phyloP scores from a whole-genome alignment of 2,113 vertebrate genomes.

The Xenopus tropicalis region DNA sequence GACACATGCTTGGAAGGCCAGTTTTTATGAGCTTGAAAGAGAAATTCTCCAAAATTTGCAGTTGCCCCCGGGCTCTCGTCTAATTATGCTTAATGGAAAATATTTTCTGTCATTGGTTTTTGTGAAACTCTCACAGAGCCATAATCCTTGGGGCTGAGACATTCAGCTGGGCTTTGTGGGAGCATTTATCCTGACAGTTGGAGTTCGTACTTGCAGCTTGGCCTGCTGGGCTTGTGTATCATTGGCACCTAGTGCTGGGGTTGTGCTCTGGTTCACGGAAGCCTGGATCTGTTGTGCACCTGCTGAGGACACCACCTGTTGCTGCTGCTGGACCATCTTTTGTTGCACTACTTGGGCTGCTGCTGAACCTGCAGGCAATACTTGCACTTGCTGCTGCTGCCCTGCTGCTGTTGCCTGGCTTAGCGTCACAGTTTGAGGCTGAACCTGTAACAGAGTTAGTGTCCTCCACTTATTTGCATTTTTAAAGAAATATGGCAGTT shows the following conservation, averaged over 20 bases:
- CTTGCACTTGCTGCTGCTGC: conserved; percentile 74
- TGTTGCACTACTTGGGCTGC: conserved; percentile 79
- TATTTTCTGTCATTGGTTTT: too few species aligned
- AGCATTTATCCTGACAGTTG: conserved; percentile 71
- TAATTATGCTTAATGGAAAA: too few species aligned
- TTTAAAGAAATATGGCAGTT: too few species aligned
- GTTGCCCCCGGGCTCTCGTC: too few species aligned
- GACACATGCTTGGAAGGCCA: too few species aligned
- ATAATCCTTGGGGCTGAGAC: too few species aligned
- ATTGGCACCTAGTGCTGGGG: conserved; percentile 52
- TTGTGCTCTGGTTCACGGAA: conserved; percentile 65
- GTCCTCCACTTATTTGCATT: too few species aligned
- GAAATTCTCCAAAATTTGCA: too few species aligned
- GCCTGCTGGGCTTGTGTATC: conserved; percentile 66
- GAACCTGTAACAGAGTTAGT: conserved; percentile 61
- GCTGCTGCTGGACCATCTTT: conserved; percentile 70
- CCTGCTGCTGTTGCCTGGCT: conserved; percentile 68
- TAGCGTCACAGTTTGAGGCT: conserved; percentile 75
- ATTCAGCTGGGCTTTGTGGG: conserved; percentile 71
- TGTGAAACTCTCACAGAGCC: too few species aligned
- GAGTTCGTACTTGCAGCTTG: conserved; percentile 66
- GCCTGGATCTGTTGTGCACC: conserved; percentile 77
- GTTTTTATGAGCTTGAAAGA: too few species aligned
- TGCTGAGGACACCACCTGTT: conserved; percentile 71
- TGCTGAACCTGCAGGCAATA: conserved; percentile 71